These are phyloP conservation scores for Oscheius onirici DNA, from an alignment of 2,888 invertebrate genomes.

Conservation along the genomic window DNA sequence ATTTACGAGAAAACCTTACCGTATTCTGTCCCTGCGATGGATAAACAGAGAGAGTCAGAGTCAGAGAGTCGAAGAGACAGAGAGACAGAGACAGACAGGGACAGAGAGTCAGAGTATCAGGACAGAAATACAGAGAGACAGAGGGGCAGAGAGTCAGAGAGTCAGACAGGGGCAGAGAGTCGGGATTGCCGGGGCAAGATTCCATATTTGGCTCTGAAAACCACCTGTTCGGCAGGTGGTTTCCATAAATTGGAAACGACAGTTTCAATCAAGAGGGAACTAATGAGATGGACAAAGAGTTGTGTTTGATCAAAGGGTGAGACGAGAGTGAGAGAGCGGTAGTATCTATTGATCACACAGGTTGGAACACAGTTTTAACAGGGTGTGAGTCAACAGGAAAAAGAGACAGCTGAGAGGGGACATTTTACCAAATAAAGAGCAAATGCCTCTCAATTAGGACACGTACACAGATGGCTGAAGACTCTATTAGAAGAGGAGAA, in stretches of 20 bases:
- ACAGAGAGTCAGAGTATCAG: too few species aligned
- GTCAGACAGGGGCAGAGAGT: too few species aligned
- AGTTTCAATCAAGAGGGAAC: not conserved
- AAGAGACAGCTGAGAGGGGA: not conserved
- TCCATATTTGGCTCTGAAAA: not conserved
- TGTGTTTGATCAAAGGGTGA: conserved; percentile 10
- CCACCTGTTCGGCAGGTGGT: not conserved
- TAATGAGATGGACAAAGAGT: not conserved
- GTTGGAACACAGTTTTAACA: conserved; percentile 9
- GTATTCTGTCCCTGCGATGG: too few species aligned
- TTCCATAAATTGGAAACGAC: not conserved
- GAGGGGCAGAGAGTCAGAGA: not conserved
- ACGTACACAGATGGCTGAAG: not conserved
- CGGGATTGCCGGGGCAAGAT: too few species aligned
- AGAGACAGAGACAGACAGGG: too few species aligned
- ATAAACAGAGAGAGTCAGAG: too few species aligned
- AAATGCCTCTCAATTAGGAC: not conserved
- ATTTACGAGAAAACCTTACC: too few species aligned
- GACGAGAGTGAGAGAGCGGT: not conserved
- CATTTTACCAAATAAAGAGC: not conserved
- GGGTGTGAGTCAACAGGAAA: conserved; percentile 13
- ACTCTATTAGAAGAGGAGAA: conserved; percentile 10
- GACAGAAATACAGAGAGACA: not conserved
- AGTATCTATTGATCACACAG: conserved; percentile 13
- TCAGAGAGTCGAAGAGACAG: not conserved